Evolutionary conservation across 2,113 vertebrate genomes (phyloP).

Genomic region (Atrichornis clamosus): DNA sequence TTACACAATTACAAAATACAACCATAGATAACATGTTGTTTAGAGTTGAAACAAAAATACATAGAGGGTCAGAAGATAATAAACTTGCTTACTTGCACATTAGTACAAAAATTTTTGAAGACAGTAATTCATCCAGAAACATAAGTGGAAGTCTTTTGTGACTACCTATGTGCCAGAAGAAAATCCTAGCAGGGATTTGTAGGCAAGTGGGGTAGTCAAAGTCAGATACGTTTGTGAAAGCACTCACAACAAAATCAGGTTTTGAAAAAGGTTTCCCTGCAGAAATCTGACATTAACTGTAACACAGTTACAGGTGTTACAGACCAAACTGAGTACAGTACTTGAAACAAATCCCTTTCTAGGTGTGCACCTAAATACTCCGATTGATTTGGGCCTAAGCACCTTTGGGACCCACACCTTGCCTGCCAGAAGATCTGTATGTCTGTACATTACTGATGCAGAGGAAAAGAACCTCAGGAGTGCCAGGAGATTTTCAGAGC

Average conservation of each 20-base stretch:
- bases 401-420: neutral
- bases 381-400: neutral
- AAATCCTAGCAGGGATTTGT: neutral
- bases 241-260: neutral
- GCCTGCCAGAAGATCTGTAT: neutral
- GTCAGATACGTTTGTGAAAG: neutral
- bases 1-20: neutral
- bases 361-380: neutral
- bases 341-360: neutral
- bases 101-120: neutral
- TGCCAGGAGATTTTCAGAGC: neutral
- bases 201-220: neutral
- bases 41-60: neutral
- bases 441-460: neutral
- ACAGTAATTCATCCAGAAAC: neutral
- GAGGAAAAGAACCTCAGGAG: neutral
- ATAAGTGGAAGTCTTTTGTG: neutral
- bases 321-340: neutral
- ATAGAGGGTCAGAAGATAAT: neutral
- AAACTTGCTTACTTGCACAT: neutral
- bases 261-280: neutral
- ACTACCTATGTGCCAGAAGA: neutral
- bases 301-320: neutral
- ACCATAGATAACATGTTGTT: neutral
- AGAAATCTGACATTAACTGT: neutral